Evolutionary conservation across 2,113 vertebrate genomes (phyloP), one percentile per base, ranked within the genome.

Genomic region (Dromas ardeola): DNA sequence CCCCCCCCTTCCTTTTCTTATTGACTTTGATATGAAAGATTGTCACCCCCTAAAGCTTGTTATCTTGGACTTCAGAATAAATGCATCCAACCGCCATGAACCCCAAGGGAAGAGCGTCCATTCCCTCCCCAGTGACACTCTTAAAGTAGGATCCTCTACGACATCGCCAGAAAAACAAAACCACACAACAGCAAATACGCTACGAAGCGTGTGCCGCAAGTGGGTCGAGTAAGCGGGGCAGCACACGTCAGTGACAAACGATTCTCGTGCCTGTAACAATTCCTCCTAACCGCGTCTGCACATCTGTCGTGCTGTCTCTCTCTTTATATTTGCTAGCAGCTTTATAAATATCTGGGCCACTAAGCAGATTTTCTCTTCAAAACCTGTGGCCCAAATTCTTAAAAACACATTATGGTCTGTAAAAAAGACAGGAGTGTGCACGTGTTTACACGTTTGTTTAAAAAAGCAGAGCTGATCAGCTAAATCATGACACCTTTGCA

Each of bases 321-420:
- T 82, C 58, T 72, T 50, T 70, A 6, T 69, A 40, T 94, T 90
- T 94, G 42, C 82, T 50, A 86, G 79, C 62, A 79, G 91, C 70
- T 96, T 95, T 88, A 72, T 65, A 52, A 92, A 81, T 84, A 95
- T 91, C 90, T 95, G 89, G 93, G 87, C 87, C 95, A 76, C 76
- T 95, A 97, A 96, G 92, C 92, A 96, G 94, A 94, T 97, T 97
- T 97, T 80, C 79, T 76, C 36, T 88, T 92, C 91, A 92, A 95
- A 92, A 95, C 43, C 88, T 61, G 47, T 84, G 85, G 65, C 86
- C 74, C 76, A 82, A 67, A 95, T 97, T 93, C 85, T 83, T 56
- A 83, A 91, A 70, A 88, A 72, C n/a, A 42, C 32, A 79, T 86
- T 49, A 83, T 26, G 8, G n/a, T 43, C 63, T 47, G n/a, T 82